These are phyloP conservation scores for Brachyhypopomus gauderio DNA, from an alignment of 2,113 vertebrate species.

Conservation along the genomic window DNA sequence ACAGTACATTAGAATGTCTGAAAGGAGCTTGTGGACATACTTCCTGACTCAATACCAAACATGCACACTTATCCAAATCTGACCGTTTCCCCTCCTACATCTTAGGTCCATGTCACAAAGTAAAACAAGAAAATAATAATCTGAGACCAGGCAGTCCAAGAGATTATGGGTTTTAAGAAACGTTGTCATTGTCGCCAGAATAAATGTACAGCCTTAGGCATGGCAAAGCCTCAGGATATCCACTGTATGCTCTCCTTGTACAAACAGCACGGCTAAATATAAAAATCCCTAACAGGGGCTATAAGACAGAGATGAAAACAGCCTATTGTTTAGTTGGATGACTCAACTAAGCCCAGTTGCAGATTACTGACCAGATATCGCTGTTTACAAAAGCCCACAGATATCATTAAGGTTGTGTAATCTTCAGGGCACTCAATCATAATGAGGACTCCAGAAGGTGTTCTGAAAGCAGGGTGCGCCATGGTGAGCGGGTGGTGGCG, in stretches of 20 bases:
- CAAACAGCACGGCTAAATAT: not conserved
- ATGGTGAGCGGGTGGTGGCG: conserved; percentile 13
- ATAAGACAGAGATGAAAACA: conserved; percentile 22
- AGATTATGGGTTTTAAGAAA: conserved; percentile 34
- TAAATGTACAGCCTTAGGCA: conserved; percentile 23
- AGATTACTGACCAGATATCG: conserved; percentile 52
- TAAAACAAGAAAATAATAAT: conserved; percentile 19
- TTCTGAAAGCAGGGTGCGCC: not conserved
- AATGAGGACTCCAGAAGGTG: conserved; percentile 51
- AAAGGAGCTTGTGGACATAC: too few species aligned
- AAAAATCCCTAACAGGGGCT: conserved; percentile 24
- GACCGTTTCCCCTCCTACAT: conserved; percentile 7
- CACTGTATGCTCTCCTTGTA: not conserved
- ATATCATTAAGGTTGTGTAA: conserved; percentile 51
- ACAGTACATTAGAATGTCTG: not conserved
- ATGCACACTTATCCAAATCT: conserved; percentile 9
- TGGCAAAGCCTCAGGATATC: not conserved
- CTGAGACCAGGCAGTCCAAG: conserved; percentile 18
- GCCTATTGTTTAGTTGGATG: conserved; percentile 39
- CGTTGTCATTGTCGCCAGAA: conserved; percentile 19
- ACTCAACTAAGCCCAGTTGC: conserved; percentile 47
- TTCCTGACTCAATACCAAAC: not conserved
- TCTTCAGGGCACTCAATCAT: conserved; percentile 49
- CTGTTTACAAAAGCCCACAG: conserved; percentile 41
- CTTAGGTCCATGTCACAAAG: not conserved